Base-by-base conservation (phyloP, 2,888 invertebrate species). In the Cheilosia pagana region DNA sequence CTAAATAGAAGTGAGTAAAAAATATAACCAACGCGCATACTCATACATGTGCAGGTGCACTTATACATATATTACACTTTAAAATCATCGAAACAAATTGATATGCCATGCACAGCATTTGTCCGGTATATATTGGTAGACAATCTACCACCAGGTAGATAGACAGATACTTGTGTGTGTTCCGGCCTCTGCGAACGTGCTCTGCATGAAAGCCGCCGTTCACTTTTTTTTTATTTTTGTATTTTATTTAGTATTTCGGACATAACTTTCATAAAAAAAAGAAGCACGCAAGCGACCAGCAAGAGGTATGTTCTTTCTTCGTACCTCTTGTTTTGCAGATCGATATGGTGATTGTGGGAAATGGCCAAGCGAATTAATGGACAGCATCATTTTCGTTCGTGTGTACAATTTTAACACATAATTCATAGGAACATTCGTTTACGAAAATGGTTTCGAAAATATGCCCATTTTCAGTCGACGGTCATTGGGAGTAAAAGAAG, bases 101-200 rank as follows among this genome's bases (percentile, higher is more conserved):
- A 60, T 72, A 79, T 79, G 72, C 78, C 59, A 60, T 53, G 45
- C 72, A 60, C 72, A 65, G 59, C 45, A 62, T 3, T 60, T 70
- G 78, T 59, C 71, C 60, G 52, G 72, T 79, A 25, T 79, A 25
- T 52, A 28, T 52, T 71, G 71, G 71, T 71, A 50, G 55, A 71
- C 48, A 50, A 70, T 50, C 48, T 52, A 41, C 71, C 59, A 25
- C 57, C 62, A 50, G 25, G 25, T 25, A 25, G 25, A 2, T 23
- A n/a, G n/a, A 28, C 62, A 77, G 48, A 19, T 60, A 57, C 16
- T n/a, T 25, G 55, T 60, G 1, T 52, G 67, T 39, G 52, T 50
- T 45, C 60, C 16, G 70, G 70, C 62, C 55, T 39, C 62, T 19
- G 23, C 43, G 55, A 65, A 78, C 78, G 78, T 78, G 78, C 25